Conservation (phyloP, 2,888 invertebrate genomes). For the Drosophila buzzatii region DNA sequence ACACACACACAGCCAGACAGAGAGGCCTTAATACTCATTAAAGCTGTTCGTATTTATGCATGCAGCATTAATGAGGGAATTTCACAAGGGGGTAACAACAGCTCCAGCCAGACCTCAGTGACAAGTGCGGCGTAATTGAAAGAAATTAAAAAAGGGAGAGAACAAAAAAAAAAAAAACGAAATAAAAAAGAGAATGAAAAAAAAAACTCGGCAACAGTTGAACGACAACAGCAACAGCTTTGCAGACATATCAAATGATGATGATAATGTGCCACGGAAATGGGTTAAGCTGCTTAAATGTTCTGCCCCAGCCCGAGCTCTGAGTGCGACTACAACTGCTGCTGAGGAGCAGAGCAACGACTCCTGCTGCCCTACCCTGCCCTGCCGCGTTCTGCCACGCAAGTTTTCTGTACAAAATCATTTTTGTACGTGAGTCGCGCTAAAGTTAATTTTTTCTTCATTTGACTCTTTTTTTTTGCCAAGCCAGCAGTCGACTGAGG, state of each 20-base stretch:
- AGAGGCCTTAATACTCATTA: conserved; percentile 31
- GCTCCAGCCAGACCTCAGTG: conserved; percentile 33
- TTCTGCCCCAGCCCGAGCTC: conserved; percentile 48
- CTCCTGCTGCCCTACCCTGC: background rate
- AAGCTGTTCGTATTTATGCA: conserved; percentile 39
- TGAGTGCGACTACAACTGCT: background rate
- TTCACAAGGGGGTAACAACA: conserved; percentile 38
- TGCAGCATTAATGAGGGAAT: conserved; percentile 62
- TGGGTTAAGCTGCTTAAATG: conserved; percentile 80
- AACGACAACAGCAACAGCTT: conserved; percentile 35
- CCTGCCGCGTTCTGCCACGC: background rate
- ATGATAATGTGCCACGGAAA: conserved; percentile 78
- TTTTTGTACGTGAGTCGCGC: conserved; percentile 64
- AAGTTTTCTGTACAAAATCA: conserved; percentile 36
- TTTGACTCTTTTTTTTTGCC: conserved; percentile 15
- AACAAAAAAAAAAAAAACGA: background rate
- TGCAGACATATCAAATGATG: conserved; percentile 54
- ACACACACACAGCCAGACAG: conserved; percentile 1
- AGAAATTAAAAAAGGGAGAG: conserved; percentile 63
- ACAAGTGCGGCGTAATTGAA: conserved; percentile 77
- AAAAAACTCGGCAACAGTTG: conserved; percentile 59
- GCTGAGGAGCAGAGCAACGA: background rate
- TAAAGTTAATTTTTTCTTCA: conserved; percentile 11
- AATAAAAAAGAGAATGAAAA: conserved; percentile 12
- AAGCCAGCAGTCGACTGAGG: conserved; percentile 28